Evolutionary conservation across 1,140 invertebrate species (phyloP).

Genomic region (Maconellicoccus hirsutus): DNA sequence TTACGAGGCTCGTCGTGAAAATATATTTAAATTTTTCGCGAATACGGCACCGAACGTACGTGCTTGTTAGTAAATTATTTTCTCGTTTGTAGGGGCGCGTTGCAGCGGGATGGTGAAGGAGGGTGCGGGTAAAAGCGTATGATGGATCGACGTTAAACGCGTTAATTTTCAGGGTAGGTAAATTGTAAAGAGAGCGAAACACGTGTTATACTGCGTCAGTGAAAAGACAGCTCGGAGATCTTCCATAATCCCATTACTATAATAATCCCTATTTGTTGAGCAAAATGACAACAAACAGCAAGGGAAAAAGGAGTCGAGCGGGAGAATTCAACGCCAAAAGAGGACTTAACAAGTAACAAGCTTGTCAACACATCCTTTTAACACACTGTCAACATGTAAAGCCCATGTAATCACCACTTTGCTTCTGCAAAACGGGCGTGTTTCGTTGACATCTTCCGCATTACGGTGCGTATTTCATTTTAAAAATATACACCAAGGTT

Average conservation of each 20-base stretch:
- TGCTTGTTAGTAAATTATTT: neutral
- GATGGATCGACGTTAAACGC: constrained; percentile 12
- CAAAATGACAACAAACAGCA: constrained; percentile 3
- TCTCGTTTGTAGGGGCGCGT: neutral
- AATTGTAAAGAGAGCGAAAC: neutral
- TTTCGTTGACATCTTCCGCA: neutral
- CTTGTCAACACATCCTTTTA: constrained; percentile 20
- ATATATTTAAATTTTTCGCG: too few relatives aligned
- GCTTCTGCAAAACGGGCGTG: constrained; percentile 7
- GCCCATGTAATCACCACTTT: constrained; percentile 22
- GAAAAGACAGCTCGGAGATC: constrained; percentile 19
- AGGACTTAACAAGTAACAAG: constrained; percentile 22
- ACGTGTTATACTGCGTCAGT: neutral
- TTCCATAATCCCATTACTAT: constrained; percentile 17
- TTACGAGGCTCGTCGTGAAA: too few relatives aligned
- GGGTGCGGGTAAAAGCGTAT: neutral
- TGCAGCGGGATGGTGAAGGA: neutral
- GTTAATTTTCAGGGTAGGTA: constrained; percentile 14
- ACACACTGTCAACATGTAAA: constrained; percentile 22
- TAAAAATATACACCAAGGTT: neutral
- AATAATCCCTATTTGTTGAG: constrained; percentile 17
- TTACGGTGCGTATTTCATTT: neutral
- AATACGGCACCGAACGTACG: too few relatives aligned
- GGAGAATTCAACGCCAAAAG: constrained; percentile 12
- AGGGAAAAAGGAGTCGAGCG: constrained; percentile 11